phyloP scores from a whole-genome alignment of 2,888 invertebrate species.

The Trichogramma dendrolimi region DNA sequence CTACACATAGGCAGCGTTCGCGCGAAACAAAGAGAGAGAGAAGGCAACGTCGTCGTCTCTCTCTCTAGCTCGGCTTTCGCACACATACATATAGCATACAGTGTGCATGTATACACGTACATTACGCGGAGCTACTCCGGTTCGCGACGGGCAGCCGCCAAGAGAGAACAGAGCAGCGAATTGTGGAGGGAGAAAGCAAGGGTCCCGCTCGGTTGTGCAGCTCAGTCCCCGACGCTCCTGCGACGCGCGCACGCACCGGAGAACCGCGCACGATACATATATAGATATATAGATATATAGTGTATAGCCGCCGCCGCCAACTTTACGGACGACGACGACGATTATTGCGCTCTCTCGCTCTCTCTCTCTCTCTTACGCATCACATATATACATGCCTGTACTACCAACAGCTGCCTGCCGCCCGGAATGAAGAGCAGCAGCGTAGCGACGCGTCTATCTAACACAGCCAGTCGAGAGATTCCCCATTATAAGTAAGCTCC shows the following conservation, averaged over 20 bases:
- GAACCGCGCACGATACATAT: conserved; percentile 16
- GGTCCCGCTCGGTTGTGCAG: conserved; percentile 35
- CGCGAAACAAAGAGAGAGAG: no score
- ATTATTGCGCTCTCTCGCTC: no score
- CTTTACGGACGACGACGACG: background rate
- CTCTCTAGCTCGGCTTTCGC: no score
- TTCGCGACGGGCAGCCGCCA: conserved; percentile 14
- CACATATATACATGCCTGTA: no score
- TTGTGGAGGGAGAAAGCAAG: conserved; percentile 29
- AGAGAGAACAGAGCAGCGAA: conserved; percentile 8
- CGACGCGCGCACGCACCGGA: conserved; percentile 20
- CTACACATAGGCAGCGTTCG: no score
- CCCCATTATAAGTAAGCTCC: no score
- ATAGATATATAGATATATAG: background rate
- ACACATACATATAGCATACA: background rate
- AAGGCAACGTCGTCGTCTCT: no score
- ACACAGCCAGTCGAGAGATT: no score
- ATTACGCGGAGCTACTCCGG: background rate
- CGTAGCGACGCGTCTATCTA: no score
- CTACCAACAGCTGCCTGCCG: no score
- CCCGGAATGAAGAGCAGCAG: no score
- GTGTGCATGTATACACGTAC: background rate
- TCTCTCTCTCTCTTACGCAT: no score
- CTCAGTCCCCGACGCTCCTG: conserved; percentile 40
- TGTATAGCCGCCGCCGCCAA: background rate